Conservation (phyloP, 2,797 vertebrate genomes). For the Crenuchus spilurus region DNA sequence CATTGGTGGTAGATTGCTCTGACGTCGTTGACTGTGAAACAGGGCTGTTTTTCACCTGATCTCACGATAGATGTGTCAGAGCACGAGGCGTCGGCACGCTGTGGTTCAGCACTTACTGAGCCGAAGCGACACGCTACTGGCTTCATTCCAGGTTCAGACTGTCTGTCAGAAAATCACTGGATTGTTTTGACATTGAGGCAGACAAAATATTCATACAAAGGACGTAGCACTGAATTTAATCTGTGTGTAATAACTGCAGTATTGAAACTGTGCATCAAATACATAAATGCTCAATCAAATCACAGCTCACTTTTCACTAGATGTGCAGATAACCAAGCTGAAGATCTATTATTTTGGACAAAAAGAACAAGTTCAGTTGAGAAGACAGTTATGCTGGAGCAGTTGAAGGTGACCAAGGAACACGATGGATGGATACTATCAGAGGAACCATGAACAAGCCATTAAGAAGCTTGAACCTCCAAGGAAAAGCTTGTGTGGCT, state of each 20-base stretch:
- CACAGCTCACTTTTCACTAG: too few species aligned
- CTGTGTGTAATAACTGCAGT: not conserved
- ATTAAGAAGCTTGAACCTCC: too few species aligned
- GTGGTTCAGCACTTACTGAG: slow-evolving; percentile 20
- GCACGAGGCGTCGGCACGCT: not conserved
- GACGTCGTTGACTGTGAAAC: not conserved
- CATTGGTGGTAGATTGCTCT: not conserved
- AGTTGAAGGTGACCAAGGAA: too few species aligned
- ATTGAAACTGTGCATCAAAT: slow-evolving; percentile 7
- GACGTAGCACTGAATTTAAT: not conserved
- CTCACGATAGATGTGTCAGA: slow-evolving; percentile 28
- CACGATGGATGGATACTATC: too few species aligned
- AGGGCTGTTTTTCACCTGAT: slow-evolving; percentile 12
- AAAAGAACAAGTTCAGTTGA: too few species aligned
- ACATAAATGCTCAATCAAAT: too few species aligned
- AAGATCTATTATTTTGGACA: too few species aligned
- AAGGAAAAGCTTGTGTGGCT: too few species aligned
- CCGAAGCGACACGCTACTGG: slow-evolving; percentile 23
- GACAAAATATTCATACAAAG: slow-evolving; percentile 2
- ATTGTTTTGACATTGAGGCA: slow-evolving; percentile 8
- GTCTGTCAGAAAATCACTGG: slow-evolving; percentile 7
- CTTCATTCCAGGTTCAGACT: slow-evolving; percentile 26
- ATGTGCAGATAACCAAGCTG: too few species aligned
- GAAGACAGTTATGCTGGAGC: too few species aligned
- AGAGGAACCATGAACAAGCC: too few species aligned